Evolutionary conservation across 2,888 invertebrate genomes (phyloP), one percentile per base, ranked within the genome.

Genomic region (Iselma pallidipennis): DNA sequence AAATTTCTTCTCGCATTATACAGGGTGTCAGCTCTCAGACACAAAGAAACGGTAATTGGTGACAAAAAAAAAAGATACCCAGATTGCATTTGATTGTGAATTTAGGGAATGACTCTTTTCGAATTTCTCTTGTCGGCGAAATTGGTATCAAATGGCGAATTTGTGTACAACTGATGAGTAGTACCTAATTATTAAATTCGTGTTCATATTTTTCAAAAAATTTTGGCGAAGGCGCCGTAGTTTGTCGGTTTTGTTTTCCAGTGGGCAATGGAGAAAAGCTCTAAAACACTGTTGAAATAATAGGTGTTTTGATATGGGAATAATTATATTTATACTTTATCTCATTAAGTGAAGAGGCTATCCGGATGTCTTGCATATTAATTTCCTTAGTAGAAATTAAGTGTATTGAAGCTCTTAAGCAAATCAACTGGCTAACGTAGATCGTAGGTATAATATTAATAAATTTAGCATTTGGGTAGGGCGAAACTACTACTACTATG

Each of bases 311-410:
- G 19, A 25, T 10, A 16, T 56, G 28, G 25, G 55, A 28, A 66
- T 63, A 56, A n/a, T n/a, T 61, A 56, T 53, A 70, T 67, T 70
- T 67, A 68, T 61, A 68, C 66, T 68, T 48, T 51, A 75, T 69
- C 73, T 78, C 75, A 80, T 80, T 79, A 79, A n/a, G 76, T 73
- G 78, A 80, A 79, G 77, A 79, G 78, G 74, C 73, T 72, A 74
- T 73, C 73, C 74, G 70, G 68, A 73, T 65, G 64, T 65, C 69
- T 63, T 69, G 71, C 70, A 71, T 77, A 78, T 79, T 80, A 80
- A 80, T 80, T 80, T 80, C 79, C 79, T 79, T 78, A 76, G 73
- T 75, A 75, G 74, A 72, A 75, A 78, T 78, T 77, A 79, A 79
- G 78, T 77, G 75, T 76, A 77, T 79, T 77, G 76, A 73, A 73